Base-by-base conservation (phyloP, 2,888 invertebrate species). In the Dasysyrphus tricinctus region DNA sequence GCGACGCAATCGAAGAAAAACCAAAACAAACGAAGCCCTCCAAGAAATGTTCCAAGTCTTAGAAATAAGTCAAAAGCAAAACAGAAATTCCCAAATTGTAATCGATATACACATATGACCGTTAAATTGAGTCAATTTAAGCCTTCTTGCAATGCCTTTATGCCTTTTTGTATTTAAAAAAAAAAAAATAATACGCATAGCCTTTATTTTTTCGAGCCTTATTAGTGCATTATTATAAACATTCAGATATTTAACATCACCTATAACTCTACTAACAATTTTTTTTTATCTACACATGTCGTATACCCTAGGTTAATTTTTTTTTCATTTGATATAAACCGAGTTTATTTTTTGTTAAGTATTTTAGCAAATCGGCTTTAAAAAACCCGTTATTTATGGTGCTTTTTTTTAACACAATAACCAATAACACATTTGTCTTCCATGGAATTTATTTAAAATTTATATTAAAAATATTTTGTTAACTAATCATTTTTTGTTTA, bases 41-140 rank as follows among this genome's bases (percentile, higher is more conserved):
- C 90, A 92, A 88, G 92, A 92, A 90, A 92, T 92, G 92, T 92
- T 92, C 90, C 90, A 92, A 89, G 91, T 92, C 54, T 88, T 92
- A 86, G 92, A 92, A 89, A 90, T 91, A 90, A 92, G 92, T 89
- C 91, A 92, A 88, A 91, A 91, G 88, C 92, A 92, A 88, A 92
- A 92, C 88, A 90, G 92, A 47, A 91, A 90, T 81, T 92, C 92
- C 4, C 91, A 92, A 88, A 91, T 92, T 67, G 91, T 91, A 84
- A 92, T 92, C 44, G 90, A 92, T 83, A 88, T 92, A 87, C 89
- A 90, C 72, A 89, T 57, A 69, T 87, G 72, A 80, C 67, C 65
- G 19, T 56, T 77, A 57, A 7, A 70, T 47, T 49, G 56, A 39
- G 49, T 63, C 44, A 7, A 54, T 47, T 24, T 24, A 32, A 24